phyloP scores from a whole-genome alignment of 2,113 vertebrate species.

The Urocynchramus pylzowi region DNA sequence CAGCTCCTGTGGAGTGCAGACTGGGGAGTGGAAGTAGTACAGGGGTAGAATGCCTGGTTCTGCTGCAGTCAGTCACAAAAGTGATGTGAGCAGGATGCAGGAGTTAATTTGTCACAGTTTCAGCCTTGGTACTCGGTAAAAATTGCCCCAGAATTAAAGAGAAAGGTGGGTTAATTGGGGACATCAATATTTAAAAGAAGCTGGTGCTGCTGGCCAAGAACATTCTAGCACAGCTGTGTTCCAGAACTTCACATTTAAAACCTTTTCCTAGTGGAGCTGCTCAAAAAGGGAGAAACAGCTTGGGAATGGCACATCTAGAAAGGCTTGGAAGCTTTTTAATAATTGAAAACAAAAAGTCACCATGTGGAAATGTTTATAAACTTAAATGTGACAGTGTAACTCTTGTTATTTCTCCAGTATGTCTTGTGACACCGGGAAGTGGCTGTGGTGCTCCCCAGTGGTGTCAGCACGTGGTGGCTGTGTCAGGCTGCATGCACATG shows the following conservation, averaged over 20 bases:
- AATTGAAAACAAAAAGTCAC: neutral
- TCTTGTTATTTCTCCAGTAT: neutral
- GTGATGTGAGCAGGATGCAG: neutral
- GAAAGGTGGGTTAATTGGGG: neutral
- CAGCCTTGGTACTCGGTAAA: neutral
- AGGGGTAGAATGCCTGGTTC: neutral
- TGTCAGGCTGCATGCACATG: neutral
- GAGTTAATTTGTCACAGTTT: neutral
- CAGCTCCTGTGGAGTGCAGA: neutral
- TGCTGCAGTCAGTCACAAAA: neutral
- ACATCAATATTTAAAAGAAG: neutral
- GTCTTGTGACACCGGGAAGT: neutral
- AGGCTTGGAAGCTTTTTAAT: neutral
- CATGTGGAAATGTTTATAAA: neutral
- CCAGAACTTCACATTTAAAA: neutral
- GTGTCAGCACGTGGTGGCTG: neutral
- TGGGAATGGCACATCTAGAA: neutral
- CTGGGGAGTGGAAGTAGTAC: neutral
- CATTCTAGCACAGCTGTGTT: neutral
- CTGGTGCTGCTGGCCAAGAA: neutral
- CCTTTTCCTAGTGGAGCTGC: neutral
- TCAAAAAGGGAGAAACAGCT: neutral
- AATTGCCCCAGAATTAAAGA: neutral
- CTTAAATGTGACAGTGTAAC: neutral
- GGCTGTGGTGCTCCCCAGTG: neutral